phyloP scores from a whole-genome alignment of 2,113 vertebrate species.

The Trematocara variabile region DNA sequence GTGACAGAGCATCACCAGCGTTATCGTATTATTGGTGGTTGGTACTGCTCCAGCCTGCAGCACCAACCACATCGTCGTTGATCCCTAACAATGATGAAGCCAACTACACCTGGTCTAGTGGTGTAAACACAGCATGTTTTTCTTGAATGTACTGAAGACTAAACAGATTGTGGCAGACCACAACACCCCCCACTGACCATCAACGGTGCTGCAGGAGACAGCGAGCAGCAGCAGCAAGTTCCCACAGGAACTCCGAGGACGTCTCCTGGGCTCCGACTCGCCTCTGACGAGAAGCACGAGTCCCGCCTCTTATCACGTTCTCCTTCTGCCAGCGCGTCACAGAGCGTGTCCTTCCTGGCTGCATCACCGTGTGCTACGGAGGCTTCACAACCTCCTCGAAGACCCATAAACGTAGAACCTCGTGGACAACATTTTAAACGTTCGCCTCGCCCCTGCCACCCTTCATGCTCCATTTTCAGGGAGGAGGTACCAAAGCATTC shows the following conservation, averaged over 20 bases:
- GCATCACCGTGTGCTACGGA: not conserved
- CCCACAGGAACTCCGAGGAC: not conserved
- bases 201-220: not conserved
- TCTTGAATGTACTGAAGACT: too few species aligned
- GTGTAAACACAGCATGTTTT: not conserved
- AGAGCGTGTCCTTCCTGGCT: not conserved
- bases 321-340: not conserved
- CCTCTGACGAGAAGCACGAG: not conserved
- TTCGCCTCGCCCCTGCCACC: accelerated
- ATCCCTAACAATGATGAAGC: not conserved
- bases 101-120: not conserved
- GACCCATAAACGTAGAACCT: accelerated
- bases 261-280: not conserved
- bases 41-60: not conserved
- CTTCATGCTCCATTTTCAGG: not conserved
- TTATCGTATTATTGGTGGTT: not conserved
- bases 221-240: not conserved
- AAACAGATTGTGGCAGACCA: not conserved
- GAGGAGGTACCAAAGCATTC: not conserved
- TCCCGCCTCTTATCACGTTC: accelerated
- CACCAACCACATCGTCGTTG: accelerated
- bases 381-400: not conserved
- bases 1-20: not conserved
- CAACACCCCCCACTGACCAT: not conserved
- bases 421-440: not conserved